Percentiles rank a stretch among this genome's conserved stretches.
Conservation (phyloP, 2,113 vertebrate species). For the Platysternon megacephalum region DNA sequence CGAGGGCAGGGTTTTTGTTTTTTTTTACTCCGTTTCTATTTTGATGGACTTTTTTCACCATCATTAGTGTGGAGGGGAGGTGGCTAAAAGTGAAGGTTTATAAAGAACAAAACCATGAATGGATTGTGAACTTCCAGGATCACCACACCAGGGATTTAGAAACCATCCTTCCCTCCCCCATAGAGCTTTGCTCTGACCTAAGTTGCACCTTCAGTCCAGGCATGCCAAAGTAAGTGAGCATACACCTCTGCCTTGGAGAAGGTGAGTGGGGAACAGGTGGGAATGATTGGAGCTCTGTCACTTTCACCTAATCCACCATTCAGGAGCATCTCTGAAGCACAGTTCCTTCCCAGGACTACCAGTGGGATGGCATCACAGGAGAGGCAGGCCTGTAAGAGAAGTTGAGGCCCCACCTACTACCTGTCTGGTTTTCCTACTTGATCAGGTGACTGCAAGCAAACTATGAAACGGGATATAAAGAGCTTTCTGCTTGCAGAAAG, state of each 20-base stretch:
- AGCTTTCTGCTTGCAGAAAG: background rate
- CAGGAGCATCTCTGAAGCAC: background rate
- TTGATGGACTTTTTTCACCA: background rate
- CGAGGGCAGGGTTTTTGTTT: background rate
- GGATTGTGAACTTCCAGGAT: background rate
- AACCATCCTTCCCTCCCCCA: background rate
- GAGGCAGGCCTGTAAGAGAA: background rate
- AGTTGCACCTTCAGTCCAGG: background rate
- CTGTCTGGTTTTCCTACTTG: background rate
- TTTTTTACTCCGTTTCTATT: background rate
- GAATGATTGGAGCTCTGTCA: background rate
- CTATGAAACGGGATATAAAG: background rate
- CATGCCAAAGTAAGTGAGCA: background rate
- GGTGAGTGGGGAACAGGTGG: too few species aligned
- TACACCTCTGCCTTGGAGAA: background rate
- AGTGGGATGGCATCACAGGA: background rate
- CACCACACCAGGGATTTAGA: background rate
- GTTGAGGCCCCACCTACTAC: background rate
- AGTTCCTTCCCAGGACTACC: rapidly evolving
- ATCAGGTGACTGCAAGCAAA: background rate
- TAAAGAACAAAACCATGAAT: background rate
- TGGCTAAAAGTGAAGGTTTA: background rate
- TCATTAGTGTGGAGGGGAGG: background rate
- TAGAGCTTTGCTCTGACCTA: background rate
- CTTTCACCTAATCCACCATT: background rate